Evolutionary conservation across 2,113 vertebrate species (phyloP).

Genomic region (Cynopterus brachyotis): DNA sequence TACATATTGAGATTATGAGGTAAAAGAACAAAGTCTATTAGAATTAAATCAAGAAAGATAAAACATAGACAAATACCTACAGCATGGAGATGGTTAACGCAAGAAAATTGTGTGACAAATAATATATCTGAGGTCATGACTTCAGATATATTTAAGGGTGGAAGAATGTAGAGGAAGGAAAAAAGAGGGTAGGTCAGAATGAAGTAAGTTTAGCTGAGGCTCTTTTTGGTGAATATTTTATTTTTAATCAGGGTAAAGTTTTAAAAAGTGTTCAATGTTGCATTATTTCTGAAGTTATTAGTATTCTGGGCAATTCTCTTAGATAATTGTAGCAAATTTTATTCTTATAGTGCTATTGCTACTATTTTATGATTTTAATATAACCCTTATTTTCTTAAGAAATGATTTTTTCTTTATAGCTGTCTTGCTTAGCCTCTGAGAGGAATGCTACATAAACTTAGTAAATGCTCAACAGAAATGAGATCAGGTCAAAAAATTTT

Average conservation of each 20-base stretch:
- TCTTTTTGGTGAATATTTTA: conserved; percentile 14
- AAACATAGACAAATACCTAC: not conserved
- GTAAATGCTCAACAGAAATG: conserved; percentile 27
- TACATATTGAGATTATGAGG: not conserved
- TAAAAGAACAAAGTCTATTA: not conserved
- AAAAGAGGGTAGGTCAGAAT: not conserved
- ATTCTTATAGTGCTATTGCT: not conserved
- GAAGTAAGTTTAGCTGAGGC: not conserved
- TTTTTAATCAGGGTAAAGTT: not conserved
- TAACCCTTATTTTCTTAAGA: conserved; percentile 53
- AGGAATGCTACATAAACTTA: not conserved
- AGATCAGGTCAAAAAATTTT: not conserved
- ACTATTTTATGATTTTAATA: conserved; percentile 34
- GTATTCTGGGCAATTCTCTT: not conserved
- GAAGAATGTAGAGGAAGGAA: not conserved
- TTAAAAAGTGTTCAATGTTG: not conserved
- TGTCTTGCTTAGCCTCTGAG: not conserved
- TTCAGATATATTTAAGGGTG: not conserved
- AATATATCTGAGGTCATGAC: not conserved
- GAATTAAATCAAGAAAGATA: not conserved
- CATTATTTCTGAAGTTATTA: conserved; percentile 54
- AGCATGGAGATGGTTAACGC: not conserved
- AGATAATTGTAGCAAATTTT: conserved; percentile 43
- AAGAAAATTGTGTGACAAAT: not conserved
- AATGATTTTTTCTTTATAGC: not conserved